Evolutionary conservation across 2,113 vertebrate species (phyloP).

Genomic region (Coryphaenoides rupestris): DNA sequence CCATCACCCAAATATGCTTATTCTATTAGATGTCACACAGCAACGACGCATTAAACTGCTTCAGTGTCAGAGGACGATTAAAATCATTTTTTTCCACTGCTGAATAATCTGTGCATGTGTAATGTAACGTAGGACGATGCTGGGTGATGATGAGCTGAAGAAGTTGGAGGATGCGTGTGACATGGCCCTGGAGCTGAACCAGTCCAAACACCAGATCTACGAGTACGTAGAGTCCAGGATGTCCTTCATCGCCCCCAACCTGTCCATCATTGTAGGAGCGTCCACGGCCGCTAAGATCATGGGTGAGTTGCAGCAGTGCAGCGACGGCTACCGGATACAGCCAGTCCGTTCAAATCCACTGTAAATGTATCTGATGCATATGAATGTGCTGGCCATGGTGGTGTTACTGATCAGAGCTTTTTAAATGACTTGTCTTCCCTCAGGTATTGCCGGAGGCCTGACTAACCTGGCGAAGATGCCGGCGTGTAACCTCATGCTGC

Average conservation of each 20-base stretch:
- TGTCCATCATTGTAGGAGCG: slow-evolving; percentile 88
- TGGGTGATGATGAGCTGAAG: slow-evolving; percentile 84
- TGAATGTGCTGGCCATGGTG: not conserved
- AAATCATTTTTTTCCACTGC: not conserved
- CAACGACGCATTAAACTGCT: not conserved
- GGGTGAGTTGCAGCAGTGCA: too few species aligned
- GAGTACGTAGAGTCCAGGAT: slow-evolving; percentile 91
- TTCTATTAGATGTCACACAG: not conserved
- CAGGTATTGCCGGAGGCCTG: slow-evolving; percentile 86
- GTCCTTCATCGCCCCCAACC: slow-evolving; percentile 91
- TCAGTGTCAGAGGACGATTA: not conserved
- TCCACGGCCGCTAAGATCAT: slow-evolving; percentile 91
- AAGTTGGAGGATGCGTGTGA: slow-evolving; percentile 87
- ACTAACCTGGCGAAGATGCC: slow-evolving; percentile 94
- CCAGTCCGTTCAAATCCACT: too few species aligned
- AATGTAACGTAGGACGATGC: slow-evolving; percentile 64
- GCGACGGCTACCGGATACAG: too few species aligned
- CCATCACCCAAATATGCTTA: not conserved
- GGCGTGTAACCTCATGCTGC: slow-evolving; percentile 88
- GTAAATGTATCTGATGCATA: too few species aligned
- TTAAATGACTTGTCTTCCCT: too few species aligned
- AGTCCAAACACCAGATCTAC: slow-evolving; percentile 89
- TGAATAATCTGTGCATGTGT: not conserved
- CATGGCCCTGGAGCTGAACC: slow-evolving; percentile 88
- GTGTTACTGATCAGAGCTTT: too few species aligned